Evolutionary conservation across 2,113 vertebrate species (phyloP).

Genomic region (Perca fluviatilis): DNA sequence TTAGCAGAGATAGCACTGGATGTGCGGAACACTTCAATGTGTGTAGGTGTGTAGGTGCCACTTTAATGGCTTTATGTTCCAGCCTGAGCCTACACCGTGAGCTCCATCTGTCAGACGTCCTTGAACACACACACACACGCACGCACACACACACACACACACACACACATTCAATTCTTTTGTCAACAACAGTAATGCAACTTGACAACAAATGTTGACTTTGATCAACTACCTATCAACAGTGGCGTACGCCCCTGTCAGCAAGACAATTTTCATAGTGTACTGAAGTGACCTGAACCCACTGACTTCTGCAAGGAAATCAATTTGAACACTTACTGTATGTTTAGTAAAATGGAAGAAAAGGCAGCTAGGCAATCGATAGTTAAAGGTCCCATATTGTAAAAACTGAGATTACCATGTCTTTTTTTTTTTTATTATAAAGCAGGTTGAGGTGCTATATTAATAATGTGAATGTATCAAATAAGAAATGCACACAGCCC

Average conservation of each 20-base stretch:
- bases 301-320: slow-evolving; percentile 2
- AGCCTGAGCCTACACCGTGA: not conserved
- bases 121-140: slow-evolving; percentile 2
- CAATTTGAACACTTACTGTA: not conserved
- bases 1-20: not conserved
- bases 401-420: no score
- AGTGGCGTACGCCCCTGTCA: not conserved
- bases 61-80: not conserved
- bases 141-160: no score
- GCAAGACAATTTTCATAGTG: not conserved
- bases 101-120: not conserved
- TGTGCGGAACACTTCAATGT: not conserved
- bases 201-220: not conserved
- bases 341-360: no score
- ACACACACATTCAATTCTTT: no score
- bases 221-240: not conserved
- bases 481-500: no score
- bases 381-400: no score
- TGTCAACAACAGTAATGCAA: not conserved
- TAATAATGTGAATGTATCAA: no score
- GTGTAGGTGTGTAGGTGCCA: not conserved
- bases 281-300: not conserved
- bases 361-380: no score
- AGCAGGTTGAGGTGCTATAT: no score
- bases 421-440: no score